phyloP scores from a whole-genome alignment of 2,797 vertebrate species.

The Macroramphosus scolopax region DNA sequence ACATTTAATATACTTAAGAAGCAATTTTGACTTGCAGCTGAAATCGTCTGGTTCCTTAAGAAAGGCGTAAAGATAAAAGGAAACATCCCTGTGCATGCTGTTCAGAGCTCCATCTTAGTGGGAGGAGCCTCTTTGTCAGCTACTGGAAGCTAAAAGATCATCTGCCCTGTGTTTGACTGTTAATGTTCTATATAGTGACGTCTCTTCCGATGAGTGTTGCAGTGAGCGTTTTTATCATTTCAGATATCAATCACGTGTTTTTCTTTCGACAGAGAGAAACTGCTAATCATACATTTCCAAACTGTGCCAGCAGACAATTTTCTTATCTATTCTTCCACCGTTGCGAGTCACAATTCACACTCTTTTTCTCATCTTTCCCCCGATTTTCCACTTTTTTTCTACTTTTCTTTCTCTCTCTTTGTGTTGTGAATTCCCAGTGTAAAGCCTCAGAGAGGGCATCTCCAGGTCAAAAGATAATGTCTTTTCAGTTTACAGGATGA shows the following conservation, averaged over 20 bases:
- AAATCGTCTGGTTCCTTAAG: no score
- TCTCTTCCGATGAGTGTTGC: conserved; percentile 17
- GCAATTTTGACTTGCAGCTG: no score
- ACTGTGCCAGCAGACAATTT: conserved; percentile 37
- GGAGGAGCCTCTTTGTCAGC: conserved; percentile 4
- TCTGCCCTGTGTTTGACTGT: background rate
- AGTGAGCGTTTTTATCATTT: conserved; percentile 27
- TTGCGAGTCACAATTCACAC: conserved; percentile 27
- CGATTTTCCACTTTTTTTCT: conserved; percentile 1
- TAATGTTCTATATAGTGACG: background rate
- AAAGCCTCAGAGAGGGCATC: conserved; percentile 81
- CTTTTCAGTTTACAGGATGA: conserved; percentile 88
- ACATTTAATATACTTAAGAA: conserved; percentile 4
- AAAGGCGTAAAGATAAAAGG: no score
- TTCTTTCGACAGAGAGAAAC: conserved; percentile 40
- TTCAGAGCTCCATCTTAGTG: no score
- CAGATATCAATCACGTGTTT: conserved; percentile 12
- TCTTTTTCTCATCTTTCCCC: conserved; percentile 11
- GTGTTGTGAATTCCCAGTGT: no score
- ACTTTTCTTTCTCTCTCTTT: conserved; percentile 13
- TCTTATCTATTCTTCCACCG: conserved; percentile 34
- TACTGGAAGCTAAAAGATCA: conserved; percentile 12
- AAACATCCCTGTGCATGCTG: no score
- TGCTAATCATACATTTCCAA: conserved; percentile 31
- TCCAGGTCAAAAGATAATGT: conserved; percentile 90